Percentiles rank a stretch among this genome's conserved stretches.
Evolutionary conservation across 2,888 invertebrate species (phyloP).

Genomic region (Cephus spinipes): DNA sequence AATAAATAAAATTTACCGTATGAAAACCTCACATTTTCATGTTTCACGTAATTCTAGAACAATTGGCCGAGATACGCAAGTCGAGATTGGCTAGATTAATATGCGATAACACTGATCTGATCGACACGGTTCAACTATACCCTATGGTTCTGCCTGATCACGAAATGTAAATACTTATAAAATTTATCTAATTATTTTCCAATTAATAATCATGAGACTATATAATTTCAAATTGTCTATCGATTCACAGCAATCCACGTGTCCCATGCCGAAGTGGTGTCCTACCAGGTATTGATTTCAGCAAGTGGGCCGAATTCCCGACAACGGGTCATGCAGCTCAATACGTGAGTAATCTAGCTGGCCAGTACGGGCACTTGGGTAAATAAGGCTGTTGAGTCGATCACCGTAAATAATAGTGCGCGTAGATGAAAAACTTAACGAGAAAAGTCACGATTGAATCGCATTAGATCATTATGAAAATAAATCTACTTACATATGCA

Average conservation of each 20-base stretch:
- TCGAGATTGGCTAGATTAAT: constrained; percentile 84
- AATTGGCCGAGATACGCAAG: constrained; percentile 86
- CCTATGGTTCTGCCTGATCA: constrained; percentile 94
- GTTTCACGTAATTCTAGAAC: constrained; percentile 69
- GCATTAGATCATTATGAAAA: constrained; percentile 17
- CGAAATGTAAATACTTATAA: constrained; percentile 81
- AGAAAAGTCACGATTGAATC: constrained; percentile 24
- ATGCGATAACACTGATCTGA: constrained; percentile 93
- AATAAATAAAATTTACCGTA: background rate
- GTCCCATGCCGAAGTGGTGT: constrained; percentile 92
- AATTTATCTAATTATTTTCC: constrained; percentile 6
- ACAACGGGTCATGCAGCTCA: constrained; percentile 69
- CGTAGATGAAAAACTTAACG: background rate
- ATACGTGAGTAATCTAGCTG: constrained; percentile 77
- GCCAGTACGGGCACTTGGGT: constrained; percentile 66
- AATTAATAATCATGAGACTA: background rate
- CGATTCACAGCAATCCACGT: constrained; percentile 82
- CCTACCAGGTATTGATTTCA: constrained; percentile 87
- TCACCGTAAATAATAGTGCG: constrained; percentile 20
- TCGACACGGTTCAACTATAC: constrained; percentile 90
- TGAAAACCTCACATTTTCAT: background rate
- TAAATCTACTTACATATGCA: background rate
- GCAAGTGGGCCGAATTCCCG: constrained; percentile 87
- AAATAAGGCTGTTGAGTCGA: constrained; percentile 47
- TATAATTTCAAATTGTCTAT: background rate